Percentiles rank a stretch among this genome's conserved stretches.
Evolutionary conservation across 2,113 vertebrate genomes (phyloP).

Genomic region (Sula dactylatra): DNA sequence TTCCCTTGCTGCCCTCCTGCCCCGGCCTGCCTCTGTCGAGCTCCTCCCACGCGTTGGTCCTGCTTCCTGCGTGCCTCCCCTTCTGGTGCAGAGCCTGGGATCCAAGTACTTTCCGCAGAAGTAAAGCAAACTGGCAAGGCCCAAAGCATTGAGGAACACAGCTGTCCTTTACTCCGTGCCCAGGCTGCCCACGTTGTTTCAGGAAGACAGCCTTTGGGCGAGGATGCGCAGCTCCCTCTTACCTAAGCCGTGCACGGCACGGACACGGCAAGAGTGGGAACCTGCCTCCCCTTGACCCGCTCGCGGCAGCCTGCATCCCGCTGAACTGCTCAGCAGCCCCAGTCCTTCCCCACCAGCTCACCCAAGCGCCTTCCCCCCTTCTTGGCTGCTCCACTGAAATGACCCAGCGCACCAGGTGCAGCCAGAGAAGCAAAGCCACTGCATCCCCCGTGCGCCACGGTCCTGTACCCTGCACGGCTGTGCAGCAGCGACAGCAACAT

Average conservation of each 20-base stretch:
- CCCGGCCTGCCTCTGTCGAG: background rate
- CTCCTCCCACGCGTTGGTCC: background rate
- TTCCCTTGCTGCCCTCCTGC: background rate
- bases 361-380: background rate
- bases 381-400: background rate
- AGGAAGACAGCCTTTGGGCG: background rate
- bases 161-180: background rate
- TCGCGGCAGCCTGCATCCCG: rapidly evolving
- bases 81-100: background rate
- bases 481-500: background rate
- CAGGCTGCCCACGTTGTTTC: background rate
- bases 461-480: rapidly evolving
- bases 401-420: background rate
- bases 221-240: background rate
- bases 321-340: background rate
- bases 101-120: background rate
- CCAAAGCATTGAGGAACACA: background rate
- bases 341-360: background rate
- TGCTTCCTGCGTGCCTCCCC: background rate
- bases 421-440: background rate
- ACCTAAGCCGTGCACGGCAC: background rate
- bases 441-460: background rate
- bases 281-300: background rate
- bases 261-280: background rate
- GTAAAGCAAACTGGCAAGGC: background rate